Evolutionary conservation across 2,888 invertebrate species (phyloP), one percentile per base, ranked within the genome.

Genomic region (Tetragonisca angustula): DNA sequence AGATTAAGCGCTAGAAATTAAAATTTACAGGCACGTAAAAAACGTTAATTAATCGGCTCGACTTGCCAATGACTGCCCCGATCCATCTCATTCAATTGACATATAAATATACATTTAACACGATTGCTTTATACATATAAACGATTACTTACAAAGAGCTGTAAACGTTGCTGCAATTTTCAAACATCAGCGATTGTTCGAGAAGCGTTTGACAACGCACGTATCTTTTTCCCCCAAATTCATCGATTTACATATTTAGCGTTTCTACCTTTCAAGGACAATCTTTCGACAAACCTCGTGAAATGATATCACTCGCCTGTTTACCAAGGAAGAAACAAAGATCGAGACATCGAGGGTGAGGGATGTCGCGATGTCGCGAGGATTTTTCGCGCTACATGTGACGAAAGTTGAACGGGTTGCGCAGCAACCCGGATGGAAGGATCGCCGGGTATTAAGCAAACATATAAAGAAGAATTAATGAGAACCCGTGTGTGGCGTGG

Each of bases 381-480:
- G 32, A 9, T 32, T 64, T 19, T 64, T 21, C 15, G 15, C 15
- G 6, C n/a, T 15, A 49, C n/a, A 24, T 2, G 54, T 13, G 27
- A 62, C 21, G 21, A 19, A 6, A 56, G 61, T 73, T 43, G 64
- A 65, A 54, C 62, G 65, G 61, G 74, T 43, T 43, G 64, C 72
- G 85, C 81, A 86, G 85, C 81, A 86, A 86, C 56, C 59, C 67
- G 76, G 19, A 32, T 74, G 86, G 81, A 87, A 86, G 84, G 73
- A 83, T 83, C 78, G 82, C 76, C 80, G 76, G 43, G 82, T 83
- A 76, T 85, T 88, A 87, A 90, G 87, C 91, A 91, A 91, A 90
- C 91, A 87, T 84, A 90, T 91, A 91, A 74, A 90, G 91, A 90
- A 87, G 92, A 91, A 91, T 91, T 91, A 91, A 91, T 89, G 91